These are phyloP conservation scores for Lateolabrax maculatus DNA, from an alignment of 2,797 vertebrate species.

Conservation along the genomic window DNA sequence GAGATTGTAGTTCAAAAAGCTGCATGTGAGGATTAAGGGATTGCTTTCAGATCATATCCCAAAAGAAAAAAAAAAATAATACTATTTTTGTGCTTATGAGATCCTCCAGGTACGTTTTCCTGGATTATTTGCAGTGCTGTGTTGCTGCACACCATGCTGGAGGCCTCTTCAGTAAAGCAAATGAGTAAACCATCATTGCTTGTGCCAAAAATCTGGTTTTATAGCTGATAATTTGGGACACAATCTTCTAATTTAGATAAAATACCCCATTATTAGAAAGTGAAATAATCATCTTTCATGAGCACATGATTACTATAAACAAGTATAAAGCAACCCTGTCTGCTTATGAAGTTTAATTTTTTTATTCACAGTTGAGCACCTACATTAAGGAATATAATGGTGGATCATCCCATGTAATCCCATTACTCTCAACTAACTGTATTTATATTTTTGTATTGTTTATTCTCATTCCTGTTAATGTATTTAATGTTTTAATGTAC, in stretches of 20 bases:
- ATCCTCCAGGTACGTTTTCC: conserved; percentile 2
- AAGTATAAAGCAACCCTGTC: background rate
- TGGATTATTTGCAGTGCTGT: conserved; percentile 20
- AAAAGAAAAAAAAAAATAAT: no score
- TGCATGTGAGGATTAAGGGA: conserved; percentile 31
- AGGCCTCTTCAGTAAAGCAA: conserved; percentile 9
- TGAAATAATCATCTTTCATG: background rate
- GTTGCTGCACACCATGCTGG: background rate
- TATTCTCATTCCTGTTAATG: background rate
- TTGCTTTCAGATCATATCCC: conserved; percentile 24
- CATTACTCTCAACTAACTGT: background rate
- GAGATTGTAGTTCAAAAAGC: conserved; percentile 30
- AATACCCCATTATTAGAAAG: background rate
- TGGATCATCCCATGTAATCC: conserved; percentile 42
- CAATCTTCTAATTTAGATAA: background rate
- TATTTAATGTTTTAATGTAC: background rate
- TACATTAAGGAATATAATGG: conserved; percentile 18
- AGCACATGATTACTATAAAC: background rate
- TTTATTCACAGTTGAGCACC: conserved; percentile 12
- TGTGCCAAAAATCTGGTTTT: background rate
- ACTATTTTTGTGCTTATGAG: conserved; percentile 14
- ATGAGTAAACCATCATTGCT: background rate
- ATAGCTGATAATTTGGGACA: background rate
- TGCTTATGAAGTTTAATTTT: background rate
- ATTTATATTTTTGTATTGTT: background rate